These are phyloP conservation scores for Diorhabda elongata DNA, from an alignment of 1,140 invertebrate species.

Conservation along the genomic window DNA sequence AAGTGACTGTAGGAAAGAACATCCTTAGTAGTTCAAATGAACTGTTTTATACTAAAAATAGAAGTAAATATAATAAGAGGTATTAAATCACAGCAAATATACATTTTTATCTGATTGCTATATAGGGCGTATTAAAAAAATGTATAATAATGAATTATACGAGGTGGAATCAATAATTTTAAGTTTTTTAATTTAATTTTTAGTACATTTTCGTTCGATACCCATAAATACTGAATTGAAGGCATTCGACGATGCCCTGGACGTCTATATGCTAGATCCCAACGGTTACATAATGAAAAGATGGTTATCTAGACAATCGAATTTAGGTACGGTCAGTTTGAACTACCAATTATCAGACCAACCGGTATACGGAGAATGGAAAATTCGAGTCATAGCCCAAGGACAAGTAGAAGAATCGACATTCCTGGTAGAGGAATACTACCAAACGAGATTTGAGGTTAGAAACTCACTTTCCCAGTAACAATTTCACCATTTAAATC, in stretches of 20 bases:
- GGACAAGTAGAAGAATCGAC: slow-evolving; percentile 80
- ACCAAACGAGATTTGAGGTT: slow-evolving; percentile 84
- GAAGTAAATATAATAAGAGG: too few relatives aligned
- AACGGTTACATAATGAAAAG: slow-evolving; percentile 75
- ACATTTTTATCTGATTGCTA: too few relatives aligned
- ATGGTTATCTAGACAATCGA: slow-evolving; percentile 86
- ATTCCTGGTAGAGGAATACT: slow-evolving; percentile 91
- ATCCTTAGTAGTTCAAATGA: too few relatives aligned
- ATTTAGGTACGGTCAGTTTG: slow-evolving; percentile 86
- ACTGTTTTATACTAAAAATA: too few relatives aligned
- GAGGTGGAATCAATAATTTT: too few relatives aligned
- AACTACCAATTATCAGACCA: slow-evolving; percentile 88
- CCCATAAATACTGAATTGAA: slow-evolving; percentile 85
- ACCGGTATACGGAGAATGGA: slow-evolving; percentile 89
- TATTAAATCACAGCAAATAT: too few relatives aligned
- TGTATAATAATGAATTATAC: too few relatives aligned
- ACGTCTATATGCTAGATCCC: slow-evolving; percentile 87
- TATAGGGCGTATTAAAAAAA: too few relatives aligned
- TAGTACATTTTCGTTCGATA: slow-evolving; percentile 82
- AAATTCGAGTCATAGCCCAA: slow-evolving; percentile 81
- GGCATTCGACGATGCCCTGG: slow-evolving; percentile 81
- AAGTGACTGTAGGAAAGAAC: too few relatives aligned
- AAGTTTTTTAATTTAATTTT: slow-evolving; percentile 9
- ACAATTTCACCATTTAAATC: not conserved
- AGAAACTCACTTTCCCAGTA: slow-evolving; percentile 16